phyloP scores from a whole-genome alignment of 1,140 invertebrate genomes.

The Hydropsyche tenuis region DNA sequence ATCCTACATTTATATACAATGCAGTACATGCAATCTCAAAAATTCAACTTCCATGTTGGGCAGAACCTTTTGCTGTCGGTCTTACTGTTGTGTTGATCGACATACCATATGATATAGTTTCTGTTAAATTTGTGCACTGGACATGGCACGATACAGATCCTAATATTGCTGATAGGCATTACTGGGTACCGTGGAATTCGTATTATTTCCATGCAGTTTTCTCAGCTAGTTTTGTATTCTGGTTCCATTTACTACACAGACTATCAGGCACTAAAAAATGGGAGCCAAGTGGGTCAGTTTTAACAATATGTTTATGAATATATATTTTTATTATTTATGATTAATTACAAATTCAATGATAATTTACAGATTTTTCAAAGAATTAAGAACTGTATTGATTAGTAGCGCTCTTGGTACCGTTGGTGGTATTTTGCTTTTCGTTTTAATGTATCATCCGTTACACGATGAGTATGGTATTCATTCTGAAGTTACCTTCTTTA shows the following conservation, averaged over 20 bases:
- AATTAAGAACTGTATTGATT: constrained; percentile 65
- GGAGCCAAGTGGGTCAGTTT: constrained; percentile 59
- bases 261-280: constrained; percentile 64
- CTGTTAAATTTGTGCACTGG: constrained; percentile 83
- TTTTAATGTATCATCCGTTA: constrained; percentile 76
- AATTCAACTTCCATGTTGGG: constrained; percentile 69
- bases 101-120: constrained; percentile 81
- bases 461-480: constrained; percentile 74
- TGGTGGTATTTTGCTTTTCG: constrained; percentile 72
- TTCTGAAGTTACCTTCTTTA: constrained; percentile 73
- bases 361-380: constrained; percentile 61
- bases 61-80: constrained; percentile 78
- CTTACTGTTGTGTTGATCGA: constrained; percentile 77
- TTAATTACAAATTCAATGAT: not conserved
- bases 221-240: constrained; percentile 73
- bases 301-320: not conserved
- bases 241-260: constrained; percentile 68
- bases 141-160: constrained; percentile 88
- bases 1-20: constrained; percentile 79
- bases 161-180: constrained; percentile 79
- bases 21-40: constrained; percentile 70
- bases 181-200: constrained; percentile 80
- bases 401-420: constrained; percentile 72
- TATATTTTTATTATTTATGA: constrained; percentile 1
- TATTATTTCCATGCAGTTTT: constrained; percentile 84